phyloP scores from a whole-genome alignment of 2,113 vertebrate species.

The Hippocampus barbouri region DNA sequence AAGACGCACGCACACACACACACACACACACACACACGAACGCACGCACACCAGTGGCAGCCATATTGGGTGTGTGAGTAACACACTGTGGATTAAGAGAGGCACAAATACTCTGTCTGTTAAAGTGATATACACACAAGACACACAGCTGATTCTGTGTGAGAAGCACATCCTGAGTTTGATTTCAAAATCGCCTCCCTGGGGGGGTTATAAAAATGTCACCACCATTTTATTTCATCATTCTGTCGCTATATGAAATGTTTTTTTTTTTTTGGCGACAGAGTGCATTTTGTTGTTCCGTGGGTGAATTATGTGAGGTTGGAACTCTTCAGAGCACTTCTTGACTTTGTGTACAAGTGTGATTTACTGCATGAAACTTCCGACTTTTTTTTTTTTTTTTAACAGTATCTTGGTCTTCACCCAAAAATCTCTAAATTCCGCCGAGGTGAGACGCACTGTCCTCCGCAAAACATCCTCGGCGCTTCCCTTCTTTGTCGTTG shows the following conservation, averaged over 20 bases:
- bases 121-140: not conserved
- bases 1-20: not conserved
- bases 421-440: not conserved
- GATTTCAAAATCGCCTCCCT: too few relatives aligned
- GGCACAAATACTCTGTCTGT: not conserved
- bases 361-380: not conserved
- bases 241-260: not conserved
- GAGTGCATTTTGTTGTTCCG: too few relatives aligned
- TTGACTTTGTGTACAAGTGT: too few relatives aligned
- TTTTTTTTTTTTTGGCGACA: not conserved
- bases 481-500: not conserved
- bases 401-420: not conserved
- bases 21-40: not conserved
- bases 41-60: not conserved
- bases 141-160: not conserved
- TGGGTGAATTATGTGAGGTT: too few relatives aligned
- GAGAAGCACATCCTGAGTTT: not conserved
- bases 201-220: too few relatives aligned
- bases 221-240: too few relatives aligned
- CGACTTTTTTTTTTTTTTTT: not conserved
- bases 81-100: constrained; percentile 3
- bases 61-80: constrained; percentile 6
- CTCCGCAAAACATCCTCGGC: not conserved
- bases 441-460: not conserved
- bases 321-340: too few relatives aligned